Evolutionary conservation across 1,140 invertebrate species (phyloP).

Genomic region (Antheraea pernyi): DNA sequence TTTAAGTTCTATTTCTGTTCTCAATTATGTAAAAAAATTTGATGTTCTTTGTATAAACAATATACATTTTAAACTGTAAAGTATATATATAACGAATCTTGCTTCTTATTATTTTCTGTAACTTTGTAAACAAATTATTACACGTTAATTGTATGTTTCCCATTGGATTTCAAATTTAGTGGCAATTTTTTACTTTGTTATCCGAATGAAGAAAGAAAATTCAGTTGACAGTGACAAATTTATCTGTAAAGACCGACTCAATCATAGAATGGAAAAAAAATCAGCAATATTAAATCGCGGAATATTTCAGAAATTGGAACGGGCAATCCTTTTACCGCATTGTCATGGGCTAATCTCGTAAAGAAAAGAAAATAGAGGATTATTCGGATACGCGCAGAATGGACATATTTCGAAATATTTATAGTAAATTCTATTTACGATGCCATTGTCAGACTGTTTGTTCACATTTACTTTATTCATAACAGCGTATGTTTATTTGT

Average conservation of each 20-base stretch:
- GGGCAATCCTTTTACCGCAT: conserved; percentile 37
- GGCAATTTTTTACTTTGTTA: no score
- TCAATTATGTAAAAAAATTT: neutral
- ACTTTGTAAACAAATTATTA: no score
- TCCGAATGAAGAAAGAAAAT: neutral
- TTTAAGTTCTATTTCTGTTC: neutral
- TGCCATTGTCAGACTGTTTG: conserved; percentile 54
- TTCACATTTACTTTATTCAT: conserved; percentile 65
- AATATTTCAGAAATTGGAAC: conserved; percentile 18
- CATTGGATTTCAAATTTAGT: no score
- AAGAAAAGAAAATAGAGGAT: conserved; percentile 40
- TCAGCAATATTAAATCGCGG: conserved; percentile 2
- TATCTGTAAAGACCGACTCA: neutral
- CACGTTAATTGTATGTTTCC: no score
- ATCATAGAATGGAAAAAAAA: neutral
- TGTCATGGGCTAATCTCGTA: conserved; percentile 49
- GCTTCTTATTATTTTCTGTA: no score
- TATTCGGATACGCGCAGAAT: conserved; percentile 33
- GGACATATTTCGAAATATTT: conserved; percentile 60
- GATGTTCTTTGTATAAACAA: no score
- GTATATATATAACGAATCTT: no score
- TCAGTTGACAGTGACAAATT: neutral
- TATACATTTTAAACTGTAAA: no score
- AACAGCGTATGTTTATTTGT: conserved; percentile 24
- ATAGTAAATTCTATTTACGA: conserved; percentile 45